These are phyloP conservation scores for Drosophila kanekoi DNA, from an alignment of 2,888 invertebrate species.

Conservation along the genomic window DNA sequence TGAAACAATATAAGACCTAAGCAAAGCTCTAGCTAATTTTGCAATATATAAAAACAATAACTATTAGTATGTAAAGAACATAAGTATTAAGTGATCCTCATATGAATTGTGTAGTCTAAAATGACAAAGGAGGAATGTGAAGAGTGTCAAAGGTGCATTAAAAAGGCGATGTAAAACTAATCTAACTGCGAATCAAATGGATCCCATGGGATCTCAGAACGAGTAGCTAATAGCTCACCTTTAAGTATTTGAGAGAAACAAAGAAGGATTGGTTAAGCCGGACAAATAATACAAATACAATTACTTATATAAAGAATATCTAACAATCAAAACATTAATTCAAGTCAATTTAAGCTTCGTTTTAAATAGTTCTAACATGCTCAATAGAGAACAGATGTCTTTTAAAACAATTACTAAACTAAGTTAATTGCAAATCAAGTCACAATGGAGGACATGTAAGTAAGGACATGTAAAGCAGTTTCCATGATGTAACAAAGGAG, in stretches of 20 bases:
- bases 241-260: not conserved
- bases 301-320: too few relatives aligned
- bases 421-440: not conserved
- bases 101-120: not conserved
- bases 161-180: not conserved
- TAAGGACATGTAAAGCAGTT: not conserved
- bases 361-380: too few relatives aligned
- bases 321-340: too few relatives aligned
- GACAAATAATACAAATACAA: too few relatives aligned
- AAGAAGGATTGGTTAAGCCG: too few relatives aligned
- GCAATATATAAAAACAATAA: not conserved
- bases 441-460: not conserved
- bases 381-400: too few relatives aligned
- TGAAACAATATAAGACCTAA: not conserved
- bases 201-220: too few relatives aligned
- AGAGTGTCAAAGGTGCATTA: not conserved
- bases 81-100: too few relatives aligned
- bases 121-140: not conserved
- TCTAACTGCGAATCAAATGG: not conserved
- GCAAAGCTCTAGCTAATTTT: not conserved
- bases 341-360: too few relatives aligned
- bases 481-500: not conserved
- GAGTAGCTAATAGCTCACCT: too few relatives aligned
- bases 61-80: too few relatives aligned
- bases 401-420: too few relatives aligned